Evolutionary conservation across 2,888 invertebrate species (phyloP).

Genomic region (Prostheceraeus crozeri): DNA sequence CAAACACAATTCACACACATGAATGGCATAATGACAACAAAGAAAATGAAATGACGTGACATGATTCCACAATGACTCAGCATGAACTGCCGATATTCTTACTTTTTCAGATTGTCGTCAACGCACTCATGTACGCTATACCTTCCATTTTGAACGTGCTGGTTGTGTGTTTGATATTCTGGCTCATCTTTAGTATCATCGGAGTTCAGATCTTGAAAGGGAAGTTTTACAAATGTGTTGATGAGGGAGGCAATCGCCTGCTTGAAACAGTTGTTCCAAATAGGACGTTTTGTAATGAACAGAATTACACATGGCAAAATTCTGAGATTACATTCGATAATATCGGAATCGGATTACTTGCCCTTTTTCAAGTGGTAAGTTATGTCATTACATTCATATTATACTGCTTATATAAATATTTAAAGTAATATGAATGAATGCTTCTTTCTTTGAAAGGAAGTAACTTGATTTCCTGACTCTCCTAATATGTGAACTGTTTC

Average conservation of each 20-base stretch:
- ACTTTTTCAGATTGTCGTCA: constrained; percentile 82
- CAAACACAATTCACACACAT: too few species aligned
- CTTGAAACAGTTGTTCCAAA: constrained; percentile 43
- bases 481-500: not conserved
- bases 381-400: not conserved
- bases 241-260: constrained; percentile 60
- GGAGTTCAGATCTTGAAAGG: constrained; percentile 65
- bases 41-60: too few species aligned
- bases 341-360: constrained; percentile 82
- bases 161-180: constrained; percentile 88
- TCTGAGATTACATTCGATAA: constrained; percentile 90
- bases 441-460: too few species aligned
- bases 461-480: not conserved
- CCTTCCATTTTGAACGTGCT: constrained; percentile 94
- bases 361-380: constrained; percentile 81
- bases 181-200: constrained; percentile 96
- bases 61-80: too few species aligned
- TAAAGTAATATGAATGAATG: too few species aligned
- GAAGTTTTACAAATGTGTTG: constrained; percentile 80
- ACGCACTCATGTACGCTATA: constrained; percentile 92
- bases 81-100: too few species aligned
- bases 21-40: constrained; percentile 27
- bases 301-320: constrained; percentile 62
- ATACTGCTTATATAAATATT: too few species aligned
- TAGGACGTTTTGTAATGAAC: constrained; percentile 44